These are phyloP conservation scores for Chrysemys picta DNA, from an alignment of 2,113 vertebrate species.

Conservation along the genomic window DNA sequence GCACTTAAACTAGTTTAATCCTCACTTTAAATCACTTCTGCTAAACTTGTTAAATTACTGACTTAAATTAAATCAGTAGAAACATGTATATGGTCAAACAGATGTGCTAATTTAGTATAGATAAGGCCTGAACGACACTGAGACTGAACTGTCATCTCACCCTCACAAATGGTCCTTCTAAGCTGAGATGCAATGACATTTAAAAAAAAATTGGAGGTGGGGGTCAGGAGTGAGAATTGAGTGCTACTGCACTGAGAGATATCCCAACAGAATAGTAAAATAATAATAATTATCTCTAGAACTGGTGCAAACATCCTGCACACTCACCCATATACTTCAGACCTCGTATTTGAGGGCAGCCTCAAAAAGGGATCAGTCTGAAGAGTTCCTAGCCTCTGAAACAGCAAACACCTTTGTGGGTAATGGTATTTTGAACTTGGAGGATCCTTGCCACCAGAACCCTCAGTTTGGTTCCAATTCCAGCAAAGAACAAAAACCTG, in stretches of 20 bases:
- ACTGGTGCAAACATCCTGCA: too few species aligned
- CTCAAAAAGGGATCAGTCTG: background rate
- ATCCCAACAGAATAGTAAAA: background rate
- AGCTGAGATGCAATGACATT: background rate
- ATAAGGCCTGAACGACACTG: background rate
- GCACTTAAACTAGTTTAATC: background rate
- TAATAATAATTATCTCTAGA: too few species aligned
- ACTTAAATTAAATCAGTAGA: background rate
- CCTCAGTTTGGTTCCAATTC: background rate
- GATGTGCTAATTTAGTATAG: background rate
- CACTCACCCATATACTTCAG: rapidly evolving
- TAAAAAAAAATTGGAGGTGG: background rate
- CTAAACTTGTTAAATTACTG: background rate
- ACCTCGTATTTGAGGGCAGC: background rate
- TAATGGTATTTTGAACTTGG: background rate
- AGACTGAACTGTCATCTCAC: background rate
- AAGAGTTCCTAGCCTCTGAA: constrained; percentile 35
- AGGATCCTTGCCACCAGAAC: background rate
- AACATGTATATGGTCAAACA: background rate
- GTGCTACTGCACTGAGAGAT: background rate
- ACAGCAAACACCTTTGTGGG: background rate
- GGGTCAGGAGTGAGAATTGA: background rate
- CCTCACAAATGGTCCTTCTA: background rate
- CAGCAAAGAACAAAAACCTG: background rate
- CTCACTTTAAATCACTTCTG: background rate